Conservation (phyloP, 2,888 invertebrate species). For the Iphiclides podalirius region DNA sequence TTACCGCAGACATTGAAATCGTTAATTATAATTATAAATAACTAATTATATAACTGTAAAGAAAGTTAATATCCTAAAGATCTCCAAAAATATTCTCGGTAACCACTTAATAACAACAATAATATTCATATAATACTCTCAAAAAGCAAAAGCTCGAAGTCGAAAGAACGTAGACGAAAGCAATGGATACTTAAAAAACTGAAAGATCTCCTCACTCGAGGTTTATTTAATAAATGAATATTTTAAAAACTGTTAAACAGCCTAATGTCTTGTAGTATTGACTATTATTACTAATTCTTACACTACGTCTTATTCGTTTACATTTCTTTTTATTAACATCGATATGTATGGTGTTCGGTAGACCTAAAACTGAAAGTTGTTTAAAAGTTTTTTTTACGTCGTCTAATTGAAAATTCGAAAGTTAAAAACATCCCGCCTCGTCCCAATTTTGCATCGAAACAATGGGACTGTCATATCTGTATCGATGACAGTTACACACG, state of each 20-base stretch:
- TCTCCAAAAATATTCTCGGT: conserved; percentile 34
- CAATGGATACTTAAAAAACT: conserved; percentile 16
- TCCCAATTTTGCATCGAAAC: conserved; percentile 28
- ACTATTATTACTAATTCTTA: conserved; percentile 63
- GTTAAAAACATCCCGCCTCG: conserved; percentile 37
- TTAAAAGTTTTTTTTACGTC: conserved; percentile 29
- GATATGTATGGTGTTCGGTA: conserved; percentile 77
- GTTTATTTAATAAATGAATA: conserved; percentile 26
- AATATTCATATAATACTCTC: conserved; percentile 47
- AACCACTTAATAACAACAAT: conserved; percentile 49
- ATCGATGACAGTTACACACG: conserved; percentile 48
- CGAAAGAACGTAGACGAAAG: conserved; percentile 28
- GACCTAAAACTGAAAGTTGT: conserved; percentile 64
- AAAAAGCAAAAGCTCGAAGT: conserved; percentile 56
- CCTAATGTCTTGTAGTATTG: conserved; percentile 66
- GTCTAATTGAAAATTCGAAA: conserved; percentile 40
- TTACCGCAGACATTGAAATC: no score
- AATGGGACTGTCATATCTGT: conserved; percentile 44
- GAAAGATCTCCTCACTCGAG: conserved; percentile 15
- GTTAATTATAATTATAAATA: background rate
- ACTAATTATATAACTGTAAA: no score
- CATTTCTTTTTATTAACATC: conserved; percentile 72
- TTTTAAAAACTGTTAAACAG: conserved; percentile 68
- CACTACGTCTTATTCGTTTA: conserved; percentile 50
- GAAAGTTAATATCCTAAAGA: background rate